Evolutionary conservation across 2,113 vertebrate species (phyloP).

Genomic region (Oreotrochilus melanogaster): DNA sequence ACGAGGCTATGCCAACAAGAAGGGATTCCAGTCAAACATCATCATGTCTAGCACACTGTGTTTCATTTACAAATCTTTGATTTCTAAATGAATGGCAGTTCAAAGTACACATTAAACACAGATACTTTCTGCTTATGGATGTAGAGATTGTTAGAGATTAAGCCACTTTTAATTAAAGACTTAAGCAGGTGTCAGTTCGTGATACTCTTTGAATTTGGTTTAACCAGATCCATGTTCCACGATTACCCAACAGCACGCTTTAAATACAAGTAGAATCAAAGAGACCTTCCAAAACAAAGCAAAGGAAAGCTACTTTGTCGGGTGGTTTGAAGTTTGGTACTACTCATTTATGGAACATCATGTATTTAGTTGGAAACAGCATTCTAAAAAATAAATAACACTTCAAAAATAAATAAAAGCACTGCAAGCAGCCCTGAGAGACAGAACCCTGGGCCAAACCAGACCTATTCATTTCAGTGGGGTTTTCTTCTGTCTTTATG

Average conservation of each 20-base stretch:
- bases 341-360: background rate
- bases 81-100: constrained; percentile 56
- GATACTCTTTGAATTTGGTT: constrained; percentile 39
- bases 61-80: constrained; percentile 67
- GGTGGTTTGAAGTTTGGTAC: constrained; percentile 8
- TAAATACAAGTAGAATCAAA: constrained; percentile 49
- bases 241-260: background rate
- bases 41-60: background rate
- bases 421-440: background rate
- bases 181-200: constrained; percentile 48
- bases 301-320: background rate
- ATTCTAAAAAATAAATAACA: constrained; percentile 1
- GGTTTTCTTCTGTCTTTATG: background rate
- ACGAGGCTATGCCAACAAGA: background rate
- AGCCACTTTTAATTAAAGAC: constrained; percentile 63
- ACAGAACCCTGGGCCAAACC: background rate
- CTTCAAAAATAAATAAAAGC: background rate
- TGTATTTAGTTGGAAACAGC: background rate
- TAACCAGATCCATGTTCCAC: background rate
- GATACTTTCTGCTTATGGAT: constrained; percentile 36
- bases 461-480: background rate
- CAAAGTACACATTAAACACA: constrained; percentile 61
- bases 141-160: constrained; percentile 57
- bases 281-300: constrained; percentile 9
- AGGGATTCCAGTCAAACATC: constrained; percentile 40